Evolutionary conservation across 2,888 invertebrate genomes (phyloP).

Genomic region (Epistrophella euchroma): DNA sequence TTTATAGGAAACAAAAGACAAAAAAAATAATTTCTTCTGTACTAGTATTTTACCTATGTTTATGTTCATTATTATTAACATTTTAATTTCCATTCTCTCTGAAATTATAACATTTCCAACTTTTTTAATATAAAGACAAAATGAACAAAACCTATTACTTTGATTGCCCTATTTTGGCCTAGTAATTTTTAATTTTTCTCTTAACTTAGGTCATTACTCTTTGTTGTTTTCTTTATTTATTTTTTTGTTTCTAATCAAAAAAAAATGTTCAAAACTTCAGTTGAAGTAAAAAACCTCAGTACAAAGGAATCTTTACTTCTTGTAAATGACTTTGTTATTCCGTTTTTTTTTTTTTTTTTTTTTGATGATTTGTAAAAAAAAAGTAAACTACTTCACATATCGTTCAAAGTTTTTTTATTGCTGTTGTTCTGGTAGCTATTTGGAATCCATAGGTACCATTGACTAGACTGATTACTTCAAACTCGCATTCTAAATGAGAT

Average conservation of each 20-base stretch:
- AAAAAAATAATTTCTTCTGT: no score
- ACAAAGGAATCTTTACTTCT: constrained; percentile 25
- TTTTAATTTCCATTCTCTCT: constrained; percentile 1
- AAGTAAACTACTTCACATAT: constrained; percentile 57
- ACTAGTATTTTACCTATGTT: neutral
- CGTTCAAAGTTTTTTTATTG: constrained; percentile 7
- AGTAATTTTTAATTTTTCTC: constrained; percentile 19
- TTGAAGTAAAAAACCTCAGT: neutral
- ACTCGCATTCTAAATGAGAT: constrained; percentile 59
- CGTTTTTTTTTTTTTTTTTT: no score
- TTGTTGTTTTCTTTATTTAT: neutral
- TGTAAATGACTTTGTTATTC: constrained; percentile 68
- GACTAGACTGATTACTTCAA: constrained; percentile 70
- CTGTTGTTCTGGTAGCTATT: neutral
- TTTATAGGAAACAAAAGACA: no score
- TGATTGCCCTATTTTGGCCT: constrained; percentile 26
- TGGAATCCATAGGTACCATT: constrained; percentile 11
- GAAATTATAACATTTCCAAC: constrained; percentile 2
- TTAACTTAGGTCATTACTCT: constrained; percentile 24
- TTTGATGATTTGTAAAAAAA: constrained; percentile 48
- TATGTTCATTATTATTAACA: neutral
- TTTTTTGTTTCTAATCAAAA: constrained; percentile 20
- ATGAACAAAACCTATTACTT: constrained; percentile 24
- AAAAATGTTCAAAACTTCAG: neutral
- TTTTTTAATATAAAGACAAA: neutral